Evolutionary conservation across 2,888 invertebrate species (phyloP), one percentile per base, ranked within the genome.

Genomic region (Monochamus alternatus): DNA sequence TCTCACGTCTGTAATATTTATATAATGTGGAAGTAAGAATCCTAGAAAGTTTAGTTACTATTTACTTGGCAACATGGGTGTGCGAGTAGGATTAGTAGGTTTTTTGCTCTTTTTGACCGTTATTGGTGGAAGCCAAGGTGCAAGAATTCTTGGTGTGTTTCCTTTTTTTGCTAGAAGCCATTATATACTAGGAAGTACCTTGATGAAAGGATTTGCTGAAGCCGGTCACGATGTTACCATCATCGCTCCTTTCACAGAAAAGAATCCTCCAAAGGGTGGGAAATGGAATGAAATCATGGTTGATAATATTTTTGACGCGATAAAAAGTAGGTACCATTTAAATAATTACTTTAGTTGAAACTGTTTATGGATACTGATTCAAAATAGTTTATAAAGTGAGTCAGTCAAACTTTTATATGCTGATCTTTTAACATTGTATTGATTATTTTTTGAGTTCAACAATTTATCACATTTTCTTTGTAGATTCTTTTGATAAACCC

Each of bases 211-310:
- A 1, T 73, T 86, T 5, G 84, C 83, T 0, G 80, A 78, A 58
- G 80, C 74, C n/a, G 85, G 85, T 22, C 83, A 86, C 63, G 81
- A 86, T 43, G 83, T 86, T n/a, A 85, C 86, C 0, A 67, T 85
- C 52, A 76, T 86, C 38, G 81, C 79, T 52, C 75, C 84, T 38
- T 83, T 78, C 63, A 55, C 47, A n/a, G 82, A 83, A 52, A 75
- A 80, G 76, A 75, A 81, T 12, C 80, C 80, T 65, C 76, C 31
- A 7, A 10, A 60, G 32, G n/a, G 7, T 81, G 82, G 30, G 55
- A 43, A 75, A 64, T 67, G 62, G 31, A 60, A 2, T 3, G 60
- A 60, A 32, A 60, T 60, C 5, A 3, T 60, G 4, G 5, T 60
- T 3, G 60, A 60, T 0, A 30, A 30, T 14, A n/a, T 14, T 22